These are phyloP conservation scores for Dysidea cf. avara DNA, from an alignment of 37 sponge, comb jelly and placozoan species.

Conservation along the genomic window DNA sequence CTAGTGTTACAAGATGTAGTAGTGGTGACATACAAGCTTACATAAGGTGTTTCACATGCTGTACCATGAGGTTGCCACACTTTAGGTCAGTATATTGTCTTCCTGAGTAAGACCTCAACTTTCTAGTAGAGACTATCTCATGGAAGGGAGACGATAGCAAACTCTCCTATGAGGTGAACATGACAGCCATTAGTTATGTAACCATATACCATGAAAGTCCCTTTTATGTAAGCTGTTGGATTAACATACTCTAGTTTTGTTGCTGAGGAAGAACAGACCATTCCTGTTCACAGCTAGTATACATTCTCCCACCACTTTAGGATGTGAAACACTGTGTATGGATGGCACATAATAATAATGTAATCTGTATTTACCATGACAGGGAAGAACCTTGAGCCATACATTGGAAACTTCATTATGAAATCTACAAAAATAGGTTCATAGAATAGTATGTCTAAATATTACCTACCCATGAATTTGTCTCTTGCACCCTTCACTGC, in stretches of 20 bases:
- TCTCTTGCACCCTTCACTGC: constrained; percentile 13
- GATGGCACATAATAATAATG: no score
- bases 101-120: constrained; percentile 50
- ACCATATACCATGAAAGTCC: no score
- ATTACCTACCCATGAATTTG: constrained; percentile 35
- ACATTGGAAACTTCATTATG: constrained; percentile 27
- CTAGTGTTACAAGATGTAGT: background rate
- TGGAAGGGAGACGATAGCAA: constrained; percentile 32
- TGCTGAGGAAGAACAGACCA: constrained; percentile 46
- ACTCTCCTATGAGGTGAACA: no score
- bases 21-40: background rate
- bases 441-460: background rate
- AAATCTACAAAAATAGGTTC: constrained; percentile 12
- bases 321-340: constrained; percentile 45
- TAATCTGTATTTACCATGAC: constrained; percentile 20
- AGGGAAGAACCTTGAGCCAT: constrained; percentile 67
- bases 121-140: constrained; percentile 66
- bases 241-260: constrained; percentile 49
- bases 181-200: no score
- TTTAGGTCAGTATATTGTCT: constrained; percentile 68
- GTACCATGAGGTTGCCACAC: constrained; percentile 68
- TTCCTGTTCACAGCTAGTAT: constrained; percentile 57
- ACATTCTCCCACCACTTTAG: constrained; percentile 18
- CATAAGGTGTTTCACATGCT: constrained; percentile 64
- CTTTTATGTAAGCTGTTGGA: no score